These are phyloP conservation scores for Danionella dracula DNA, from an alignment of 2,797 vertebrate species.

Conservation along the genomic window DNA sequence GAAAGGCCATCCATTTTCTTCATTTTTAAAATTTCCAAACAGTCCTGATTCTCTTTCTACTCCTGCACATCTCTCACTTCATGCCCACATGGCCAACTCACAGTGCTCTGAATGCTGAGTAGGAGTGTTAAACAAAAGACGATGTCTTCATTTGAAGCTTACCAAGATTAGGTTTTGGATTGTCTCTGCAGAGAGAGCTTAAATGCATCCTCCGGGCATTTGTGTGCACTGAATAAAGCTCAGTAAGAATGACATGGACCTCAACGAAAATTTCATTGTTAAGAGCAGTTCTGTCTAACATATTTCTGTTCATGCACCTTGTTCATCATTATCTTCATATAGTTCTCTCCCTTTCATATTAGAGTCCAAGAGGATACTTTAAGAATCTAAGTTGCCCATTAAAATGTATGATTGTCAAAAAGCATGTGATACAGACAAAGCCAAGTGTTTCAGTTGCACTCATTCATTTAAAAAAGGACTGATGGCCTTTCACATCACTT, in stretches of 20 bases:
- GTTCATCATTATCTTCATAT: neutral
- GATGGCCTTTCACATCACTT: neutral
- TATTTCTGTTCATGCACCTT: neutral
- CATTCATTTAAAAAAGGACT: no score
- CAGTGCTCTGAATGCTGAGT: slow-evolving; percentile 6
- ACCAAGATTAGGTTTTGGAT: slow-evolving; percentile 15
- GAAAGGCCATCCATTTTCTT: neutral
- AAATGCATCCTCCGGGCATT: neutral
- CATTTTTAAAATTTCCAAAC: slow-evolving; percentile 3
- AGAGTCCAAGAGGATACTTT: neutral
- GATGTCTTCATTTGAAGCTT: slow-evolving; percentile 23
- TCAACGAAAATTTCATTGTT: slow-evolving; percentile 1
- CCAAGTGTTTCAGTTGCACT: no score
- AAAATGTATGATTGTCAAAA: neutral
- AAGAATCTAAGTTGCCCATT: neutral
- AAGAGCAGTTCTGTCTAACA: neutral
- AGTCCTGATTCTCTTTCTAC: neutral
- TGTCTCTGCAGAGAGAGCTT: slow-evolving; percentile 17
- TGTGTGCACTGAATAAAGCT: neutral
- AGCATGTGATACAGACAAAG: no score
- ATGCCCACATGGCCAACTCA: slow-evolving; percentile 5
- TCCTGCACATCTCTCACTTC: neutral
- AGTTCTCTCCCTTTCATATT: neutral
- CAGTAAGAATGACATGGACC: neutral
- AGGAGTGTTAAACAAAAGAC: slow-evolving; percentile 26